Evolutionary conservation across 92 coral and sea anemone genomes (phyloP), one percentile per base, ranked within the genome.

Genomic region (Meandrina meandrites): DNA sequence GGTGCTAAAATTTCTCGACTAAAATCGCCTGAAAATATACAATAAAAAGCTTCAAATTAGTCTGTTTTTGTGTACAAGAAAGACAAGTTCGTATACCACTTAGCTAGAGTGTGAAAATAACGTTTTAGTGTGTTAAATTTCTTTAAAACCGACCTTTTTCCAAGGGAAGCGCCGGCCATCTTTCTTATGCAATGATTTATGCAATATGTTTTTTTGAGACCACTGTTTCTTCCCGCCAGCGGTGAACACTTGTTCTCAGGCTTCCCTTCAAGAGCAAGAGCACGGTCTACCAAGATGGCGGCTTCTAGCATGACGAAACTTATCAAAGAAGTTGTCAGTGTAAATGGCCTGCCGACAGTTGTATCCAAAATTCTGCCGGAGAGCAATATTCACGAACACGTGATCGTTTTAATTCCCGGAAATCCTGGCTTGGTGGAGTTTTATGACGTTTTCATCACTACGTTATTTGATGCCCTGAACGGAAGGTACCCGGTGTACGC

Each of bases 391-490:
- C 53, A 89, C 66, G 85, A 89, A 30, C 30, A 53, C 34, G 93
- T 88, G 9, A 88, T 94, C 79, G 97, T 95, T 11, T 81, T 97
- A 21, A 94, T 97, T 78, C 99, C 99, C 28, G 99, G 99, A 78
- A 97, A 97, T 85, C 99, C 99, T 15, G 99, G 99, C 28, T 84
- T 97, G 76, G 93, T 97, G 10, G 97, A 94, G 53, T 97, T 93
- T 90, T 97, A 97, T 70, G 99, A 97, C 78, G 84, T 75, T 24
- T 97, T 97, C 62, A 81, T 97, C 36, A 60, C 87, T 51, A 62
- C 94, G 71, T 88, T 97, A 83, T 97, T 88, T 75, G 78, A 88
- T 50, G 86, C 94, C 24, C 84, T 93, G 32, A 90, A 86, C 3
- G 85, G 91, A 60, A 86, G 81, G 32, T 69, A 87, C 36, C 96